phyloP scores from a whole-genome alignment of 2,113 vertebrate species.

The Alligator mississippiensis region DNA sequence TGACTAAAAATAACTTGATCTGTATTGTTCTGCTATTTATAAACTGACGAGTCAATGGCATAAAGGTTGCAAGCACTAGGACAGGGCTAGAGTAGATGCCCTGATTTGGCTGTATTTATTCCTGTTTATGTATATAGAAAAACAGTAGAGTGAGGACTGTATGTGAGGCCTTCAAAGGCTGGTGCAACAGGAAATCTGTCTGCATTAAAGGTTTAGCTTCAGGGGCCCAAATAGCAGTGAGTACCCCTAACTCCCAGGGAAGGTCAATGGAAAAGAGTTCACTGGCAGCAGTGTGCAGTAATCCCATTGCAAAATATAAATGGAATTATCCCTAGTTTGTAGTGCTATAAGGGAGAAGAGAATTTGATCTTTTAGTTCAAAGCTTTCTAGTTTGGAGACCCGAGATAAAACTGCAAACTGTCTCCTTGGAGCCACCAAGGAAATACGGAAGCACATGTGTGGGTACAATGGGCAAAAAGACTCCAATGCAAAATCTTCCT shows the following conservation, averaged over 20 bases:
- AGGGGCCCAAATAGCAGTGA: conserved; percentile 18
- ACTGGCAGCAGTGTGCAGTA: neutral
- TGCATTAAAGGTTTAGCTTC: conserved; percentile 25
- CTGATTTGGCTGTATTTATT: neutral
- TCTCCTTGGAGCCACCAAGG: neutral
- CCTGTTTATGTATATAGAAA: neutral
- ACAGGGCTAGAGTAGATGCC: neutral
- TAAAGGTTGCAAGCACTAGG: neutral
- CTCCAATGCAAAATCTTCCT: neutral
- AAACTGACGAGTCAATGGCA: conserved; percentile 17
- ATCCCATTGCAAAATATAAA: neutral
- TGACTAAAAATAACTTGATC: conserved; percentile 44
- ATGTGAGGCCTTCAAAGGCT: neutral
- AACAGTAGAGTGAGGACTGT: neutral
- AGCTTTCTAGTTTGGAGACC: neutral
- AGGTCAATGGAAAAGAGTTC: neutral
- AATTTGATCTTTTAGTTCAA: neutral
- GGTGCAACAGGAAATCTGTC: conserved; percentile 11
- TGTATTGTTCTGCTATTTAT: conserved; percentile 60
- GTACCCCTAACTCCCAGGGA: neutral
- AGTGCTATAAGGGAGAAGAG: neutral
- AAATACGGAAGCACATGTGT: neutral
- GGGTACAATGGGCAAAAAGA: conserved; percentile 48
- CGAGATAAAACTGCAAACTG: neutral
- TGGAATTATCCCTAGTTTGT: neutral